Percentiles rank a stretch among this genome's conserved stretches.
Conservation (phyloP, 2,113 vertebrate genomes). For the Megalops atlanticus region DNA sequence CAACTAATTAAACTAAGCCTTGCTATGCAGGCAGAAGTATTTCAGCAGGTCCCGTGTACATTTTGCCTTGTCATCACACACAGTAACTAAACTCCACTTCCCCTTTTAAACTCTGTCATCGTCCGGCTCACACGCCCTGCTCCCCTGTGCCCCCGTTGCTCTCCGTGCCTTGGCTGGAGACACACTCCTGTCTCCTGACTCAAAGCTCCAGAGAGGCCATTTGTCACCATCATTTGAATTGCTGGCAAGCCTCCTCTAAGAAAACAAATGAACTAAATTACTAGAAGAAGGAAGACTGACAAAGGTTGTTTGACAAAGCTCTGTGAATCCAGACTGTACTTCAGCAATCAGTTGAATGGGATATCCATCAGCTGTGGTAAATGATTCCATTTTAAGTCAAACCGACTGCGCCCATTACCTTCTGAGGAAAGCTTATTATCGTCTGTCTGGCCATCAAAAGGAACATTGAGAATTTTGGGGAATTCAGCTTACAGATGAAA, state of each 20-base stretch:
- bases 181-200: neutral
- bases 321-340: neutral
- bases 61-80: neutral
- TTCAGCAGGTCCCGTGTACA: neutral
- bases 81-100: neutral
- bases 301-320: neutral
- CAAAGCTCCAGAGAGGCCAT: neutral
- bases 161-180: neutral
- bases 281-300: neutral
- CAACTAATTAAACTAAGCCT: no score
- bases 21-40: neutral
- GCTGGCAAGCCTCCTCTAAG: neutral
- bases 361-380: neutral
- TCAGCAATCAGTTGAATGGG: neutral
- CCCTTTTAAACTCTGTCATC: neutral
- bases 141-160: neutral
- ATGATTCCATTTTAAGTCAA: neutral
- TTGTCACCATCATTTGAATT: neutral
- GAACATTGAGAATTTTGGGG: neutral
- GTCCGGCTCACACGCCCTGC: conserved; percentile 1
- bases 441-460: neutral
- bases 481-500: neutral
- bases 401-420: neutral
- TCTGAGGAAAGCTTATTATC: neutral
- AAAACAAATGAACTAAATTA: neutral